Base-by-base conservation (phyloP, 2,888 invertebrate genomes). In the Venusia cambrica region DNA sequence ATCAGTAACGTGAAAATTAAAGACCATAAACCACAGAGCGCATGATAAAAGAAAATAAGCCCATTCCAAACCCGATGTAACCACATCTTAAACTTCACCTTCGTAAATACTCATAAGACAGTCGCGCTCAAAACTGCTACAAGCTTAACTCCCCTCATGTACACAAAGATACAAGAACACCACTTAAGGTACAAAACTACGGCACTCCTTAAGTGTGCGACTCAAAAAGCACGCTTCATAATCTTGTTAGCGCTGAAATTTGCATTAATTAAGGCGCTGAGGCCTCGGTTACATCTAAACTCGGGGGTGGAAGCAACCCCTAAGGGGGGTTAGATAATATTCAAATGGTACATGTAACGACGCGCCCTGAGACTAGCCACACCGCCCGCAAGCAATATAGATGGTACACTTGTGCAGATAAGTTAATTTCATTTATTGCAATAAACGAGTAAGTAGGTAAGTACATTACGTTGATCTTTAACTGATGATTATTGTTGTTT, bases 321-420 rank as follows among this genome's bases (percentile, higher is more conserved):
- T 56, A 58, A 60, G 48, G 66, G 63, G 77, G 73, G 73, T 26
- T 31, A 81, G 85, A 84, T 87, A 87, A 85, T 87, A 87, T 87
- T 87, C 87, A 87, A 87, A 87, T 87, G 87, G 87, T 85, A 87
- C 85, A 87, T 84, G 84, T 85, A 87, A 87, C 84, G 81, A 73
- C 64, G 74, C 72, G 70, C 75, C 67, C 65, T 52, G 63, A 65
- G 68, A 72, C 56, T 62, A 61, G 70, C 73, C 71, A 52, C 70
- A 66, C 67, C 81, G 72, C 83, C 83, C 77, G 78, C 84, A 75
- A 77, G 73, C 85, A 81, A 85, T 85, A 83, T 84, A 81, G 73
- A 67, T 56, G 55, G 75, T 70, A 78, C 67, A 40, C 30, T 55
- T 47, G 46, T 0, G 2, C 2, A 15, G 26, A 45, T 1, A 70